Conservation (phyloP, 2,888 invertebrate genomes). For the Acanthosepion lycidas region DNA sequence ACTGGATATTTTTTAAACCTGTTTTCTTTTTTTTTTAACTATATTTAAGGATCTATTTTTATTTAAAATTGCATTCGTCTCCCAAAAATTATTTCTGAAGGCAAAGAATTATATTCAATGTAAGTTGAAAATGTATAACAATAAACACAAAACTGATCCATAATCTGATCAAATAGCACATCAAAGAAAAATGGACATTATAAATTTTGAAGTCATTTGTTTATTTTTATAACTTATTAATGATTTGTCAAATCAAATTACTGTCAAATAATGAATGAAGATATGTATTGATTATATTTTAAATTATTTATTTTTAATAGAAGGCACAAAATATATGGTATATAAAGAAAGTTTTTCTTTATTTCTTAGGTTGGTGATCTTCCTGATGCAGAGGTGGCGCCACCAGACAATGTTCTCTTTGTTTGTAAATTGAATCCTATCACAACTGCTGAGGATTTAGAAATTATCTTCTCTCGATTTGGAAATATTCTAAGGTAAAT, state of each 20-base stretch:
- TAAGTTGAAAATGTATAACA: too few relatives aligned
- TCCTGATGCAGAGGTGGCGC: conserved; percentile 96
- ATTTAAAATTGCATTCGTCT: too few relatives aligned
- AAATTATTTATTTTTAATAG: background rate
- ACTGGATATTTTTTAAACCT: too few relatives aligned
- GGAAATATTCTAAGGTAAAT: conserved; percentile 86
- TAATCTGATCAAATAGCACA: too few relatives aligned
- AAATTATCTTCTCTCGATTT: conserved; percentile 97
- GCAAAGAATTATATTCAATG: too few relatives aligned
- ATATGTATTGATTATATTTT: conserved; percentile 1
- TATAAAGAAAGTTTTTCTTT: background rate
- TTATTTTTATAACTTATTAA: too few relatives aligned
- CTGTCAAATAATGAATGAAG: background rate
- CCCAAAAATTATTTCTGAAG: too few relatives aligned
- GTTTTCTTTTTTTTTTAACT: too few relatives aligned
- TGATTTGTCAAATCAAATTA: background rate
- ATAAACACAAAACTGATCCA: too few relatives aligned
- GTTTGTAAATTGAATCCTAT: conserved; percentile 99
- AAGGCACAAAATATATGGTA: background rate
- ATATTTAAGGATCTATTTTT: too few relatives aligned
- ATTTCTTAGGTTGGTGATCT: conserved; percentile 86
- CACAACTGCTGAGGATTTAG: conserved; percentile 95
- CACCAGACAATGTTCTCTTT: conserved; percentile 98
- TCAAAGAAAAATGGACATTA: too few relatives aligned
- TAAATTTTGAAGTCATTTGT: too few relatives aligned